Conservation (phyloP, 2,888 invertebrate genomes). For the Embidobia sp. region DNA sequence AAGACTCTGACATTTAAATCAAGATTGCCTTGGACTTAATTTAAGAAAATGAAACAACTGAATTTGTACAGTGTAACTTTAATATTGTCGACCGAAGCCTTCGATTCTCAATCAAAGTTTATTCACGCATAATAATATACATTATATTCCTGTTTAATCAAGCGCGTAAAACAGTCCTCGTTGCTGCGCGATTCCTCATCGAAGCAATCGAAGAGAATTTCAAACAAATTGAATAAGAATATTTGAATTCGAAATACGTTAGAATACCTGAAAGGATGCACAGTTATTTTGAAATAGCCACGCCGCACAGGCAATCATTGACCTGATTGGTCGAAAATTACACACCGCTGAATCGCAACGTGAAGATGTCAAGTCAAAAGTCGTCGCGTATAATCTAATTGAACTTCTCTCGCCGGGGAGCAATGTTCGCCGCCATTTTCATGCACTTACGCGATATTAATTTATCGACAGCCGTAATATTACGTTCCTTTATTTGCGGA, state of each 20-base stretch:
- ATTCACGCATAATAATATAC: too few species aligned
- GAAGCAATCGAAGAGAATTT: background rate
- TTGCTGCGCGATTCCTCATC: too few species aligned
- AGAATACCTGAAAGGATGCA: slow-evolving; percentile 1
- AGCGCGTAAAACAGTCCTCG: too few species aligned
- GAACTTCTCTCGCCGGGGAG: slow-evolving; percentile 14
- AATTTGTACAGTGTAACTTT: too few species aligned
- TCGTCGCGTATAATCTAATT: slow-evolving; percentile 37
- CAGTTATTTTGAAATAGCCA: slow-evolving; percentile 24
- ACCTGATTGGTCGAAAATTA: slow-evolving; percentile 54
- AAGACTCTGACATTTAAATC: too few species aligned
- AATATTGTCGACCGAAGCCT: too few species aligned
- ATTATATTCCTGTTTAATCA: too few species aligned
- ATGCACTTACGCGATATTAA: slow-evolving; percentile 32
- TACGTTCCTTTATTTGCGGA: slow-evolving; percentile 30
- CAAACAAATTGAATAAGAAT: slow-evolving; percentile 1
- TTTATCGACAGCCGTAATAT: slow-evolving; percentile 31
- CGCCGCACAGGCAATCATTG: slow-evolving; percentile 34
- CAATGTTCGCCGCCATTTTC: slow-evolving; percentile 17
- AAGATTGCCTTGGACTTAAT: too few species aligned
- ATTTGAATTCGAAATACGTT: slow-evolving; percentile 18
- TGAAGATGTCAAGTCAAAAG: slow-evolving; percentile 50
- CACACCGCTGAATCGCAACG: slow-evolving; percentile 29
- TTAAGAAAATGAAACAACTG: too few species aligned
- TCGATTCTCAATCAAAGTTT: too few species aligned